These are phyloP conservation scores for Matsumurasca onukii DNA, from an alignment of 1,140 invertebrate species.

Conservation along the genomic window DNA sequence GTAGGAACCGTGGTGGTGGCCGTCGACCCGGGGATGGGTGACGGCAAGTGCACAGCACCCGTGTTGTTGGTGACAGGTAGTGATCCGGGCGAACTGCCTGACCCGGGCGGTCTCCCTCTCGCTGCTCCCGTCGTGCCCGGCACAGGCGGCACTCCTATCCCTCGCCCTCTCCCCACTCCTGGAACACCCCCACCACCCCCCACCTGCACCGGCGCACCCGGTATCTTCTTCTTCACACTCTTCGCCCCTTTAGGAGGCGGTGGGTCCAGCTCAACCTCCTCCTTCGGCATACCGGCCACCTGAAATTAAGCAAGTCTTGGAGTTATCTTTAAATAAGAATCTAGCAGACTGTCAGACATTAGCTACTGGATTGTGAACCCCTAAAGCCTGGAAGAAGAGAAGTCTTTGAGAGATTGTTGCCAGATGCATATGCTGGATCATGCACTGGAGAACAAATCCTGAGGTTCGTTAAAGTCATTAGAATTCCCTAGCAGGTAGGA, in stretches of 20 bases:
- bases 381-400: too few relatives aligned
- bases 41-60: conserved; percentile 46
- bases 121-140: conserved; percentile 25
- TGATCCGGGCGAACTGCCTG: conserved; percentile 28
- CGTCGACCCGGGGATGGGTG: conserved; percentile 49
- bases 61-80: conserved; percentile 47
- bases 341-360: too few relatives aligned
- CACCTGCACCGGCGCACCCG: conserved; percentile 42
- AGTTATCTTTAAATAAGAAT: too few relatives aligned
- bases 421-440: too few relatives aligned
- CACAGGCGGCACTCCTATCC: conserved; percentile 43
- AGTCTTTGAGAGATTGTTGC: too few relatives aligned
- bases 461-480: too few relatives aligned
- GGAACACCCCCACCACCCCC: conserved; percentile 37
- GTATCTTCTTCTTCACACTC: conserved; percentile 55
- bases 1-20: conserved; percentile 47
- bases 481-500: too few relatives aligned
- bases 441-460: too few relatives aligned
- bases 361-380: not conserved
- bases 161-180: conserved; percentile 8
- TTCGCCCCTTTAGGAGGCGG: conserved; percentile 69
- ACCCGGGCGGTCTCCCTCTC: conserved; percentile 46
- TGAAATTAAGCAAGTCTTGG: conserved; percentile 47
- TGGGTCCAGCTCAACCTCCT: conserved; percentile 79
- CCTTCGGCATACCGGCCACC: conserved; percentile 92